These are phyloP conservation scores for Pelusios castaneus DNA, from an alignment of 2,113 vertebrate genomes.

Conservation along the genomic window DNA sequence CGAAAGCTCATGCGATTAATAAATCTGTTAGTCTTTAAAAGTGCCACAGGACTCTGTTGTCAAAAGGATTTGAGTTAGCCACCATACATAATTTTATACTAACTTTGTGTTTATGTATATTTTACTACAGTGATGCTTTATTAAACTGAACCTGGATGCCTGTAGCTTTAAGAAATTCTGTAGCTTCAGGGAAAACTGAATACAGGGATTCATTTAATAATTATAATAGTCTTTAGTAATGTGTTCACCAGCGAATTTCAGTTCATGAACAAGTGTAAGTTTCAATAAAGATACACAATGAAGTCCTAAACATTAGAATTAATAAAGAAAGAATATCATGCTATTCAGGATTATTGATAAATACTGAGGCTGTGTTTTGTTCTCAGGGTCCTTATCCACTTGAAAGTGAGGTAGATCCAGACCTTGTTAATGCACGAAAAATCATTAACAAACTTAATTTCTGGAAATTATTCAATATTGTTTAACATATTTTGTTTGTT, in stretches of 20 bases:
- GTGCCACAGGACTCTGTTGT: too few species aligned
- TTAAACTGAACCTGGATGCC: background rate
- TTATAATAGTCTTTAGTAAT: background rate
- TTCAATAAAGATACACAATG: background rate
- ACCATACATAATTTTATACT: background rate
- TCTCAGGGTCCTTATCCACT: conserved; percentile 93
- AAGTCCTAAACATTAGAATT: background rate
- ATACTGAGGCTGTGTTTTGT: conserved; percentile 8
- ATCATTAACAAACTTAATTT: background rate
- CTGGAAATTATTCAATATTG: background rate
- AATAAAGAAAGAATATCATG: background rate
- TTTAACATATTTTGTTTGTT: background rate
- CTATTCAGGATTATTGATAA: background rate
- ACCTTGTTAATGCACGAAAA: conserved; percentile 97
- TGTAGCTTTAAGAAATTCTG: background rate
- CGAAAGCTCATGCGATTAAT: too few species aligned
- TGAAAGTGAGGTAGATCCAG: conserved; percentile 90
- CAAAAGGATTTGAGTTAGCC: background rate
- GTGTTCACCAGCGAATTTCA: background rate
- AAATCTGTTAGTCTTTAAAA: too few species aligned
- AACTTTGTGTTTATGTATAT: background rate
- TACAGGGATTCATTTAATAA: fast-evolving
- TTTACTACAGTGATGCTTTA: background rate
- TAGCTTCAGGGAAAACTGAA: fast-evolving
- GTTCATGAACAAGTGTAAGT: background rate